Evolutionary conservation across 92 coral and sea anemone genomes (phyloP), one percentile per base, ranked within the genome.

Genomic region (Siderastrea radians): DNA sequence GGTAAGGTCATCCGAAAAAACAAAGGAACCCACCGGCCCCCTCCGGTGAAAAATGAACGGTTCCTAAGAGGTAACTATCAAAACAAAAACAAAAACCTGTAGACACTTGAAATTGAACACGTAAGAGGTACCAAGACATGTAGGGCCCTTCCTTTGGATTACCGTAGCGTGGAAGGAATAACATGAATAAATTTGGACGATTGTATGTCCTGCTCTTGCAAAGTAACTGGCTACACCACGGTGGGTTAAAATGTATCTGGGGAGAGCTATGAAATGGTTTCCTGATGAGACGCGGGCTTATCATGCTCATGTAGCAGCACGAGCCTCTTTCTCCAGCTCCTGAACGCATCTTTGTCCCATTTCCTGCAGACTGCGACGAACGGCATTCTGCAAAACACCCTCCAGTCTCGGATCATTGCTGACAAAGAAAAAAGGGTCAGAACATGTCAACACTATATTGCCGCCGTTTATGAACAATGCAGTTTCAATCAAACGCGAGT

Each of bases 331-430:
- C 66, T 77, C 83, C 48, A 85, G 62, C 84, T 85, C 84, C 52
- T 85, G 83, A 8, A 85, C 84, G 38, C 89, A 85, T 85, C 84
- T 77, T 38, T 57, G 57, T 14, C 89, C 89, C 89, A 85, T 85
- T 13, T 77, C 83, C 53, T 68, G 76, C 58, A 85, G 45, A 57
- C 69, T 85, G 13, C 70, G 84, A 46, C 77, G 83, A 64, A 85
- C 89, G 4, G 84, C 82, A 67, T 75, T 68, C 77, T 67, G 89
- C 49, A 85, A 68, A 7, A 75, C 76, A 6, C 83, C 62, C 55
- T 85, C 89, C 73, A 85, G 53, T 57, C 89, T 85, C 19, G 89
- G 89, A 50, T 85, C 89, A 47, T 85, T 85, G 38, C 89, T 85
- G 43, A 6, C 3, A 58, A 2, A 74, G 48, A 72, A 5, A 13